phyloP scores from a whole-genome alignment of 2,797 vertebrate species.

The Pangasius mekongensis region DNA sequence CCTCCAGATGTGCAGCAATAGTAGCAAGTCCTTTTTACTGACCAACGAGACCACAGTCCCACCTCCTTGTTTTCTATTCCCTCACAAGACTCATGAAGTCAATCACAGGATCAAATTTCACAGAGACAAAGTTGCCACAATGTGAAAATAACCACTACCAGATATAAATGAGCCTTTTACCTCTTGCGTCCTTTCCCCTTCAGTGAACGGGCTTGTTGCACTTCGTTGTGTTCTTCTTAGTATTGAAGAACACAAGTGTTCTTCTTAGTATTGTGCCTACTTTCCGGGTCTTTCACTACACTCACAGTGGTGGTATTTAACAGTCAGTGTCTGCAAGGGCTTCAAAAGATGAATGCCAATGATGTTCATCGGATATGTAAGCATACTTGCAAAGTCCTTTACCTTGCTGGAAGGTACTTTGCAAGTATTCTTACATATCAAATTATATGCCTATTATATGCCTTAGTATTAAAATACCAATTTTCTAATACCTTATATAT shows the following conservation, averaged over 20 bases:
- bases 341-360: not conserved
- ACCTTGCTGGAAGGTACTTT: no score
- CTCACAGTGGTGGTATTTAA: not conserved
- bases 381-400: not conserved
- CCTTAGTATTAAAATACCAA: no score
- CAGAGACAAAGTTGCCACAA: not conserved
- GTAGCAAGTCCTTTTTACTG: not conserved
- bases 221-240: not conserved
- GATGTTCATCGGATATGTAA: not conserved
- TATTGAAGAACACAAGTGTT: no score
- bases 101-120: not conserved
- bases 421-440: no score
- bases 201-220: not conserved
- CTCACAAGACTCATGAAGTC: not conserved
- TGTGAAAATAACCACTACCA: not conserved
- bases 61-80: not conserved
- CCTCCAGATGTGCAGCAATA: not conserved
- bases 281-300: not conserved
- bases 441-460: not conserved
- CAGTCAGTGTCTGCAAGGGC: not conserved
- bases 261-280: not conserved
- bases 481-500: no score
- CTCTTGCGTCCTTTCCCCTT: not conserved
- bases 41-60: no score
- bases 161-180: not conserved